Evolutionary conservation across 1,140 invertebrate genomes (phyloP), one percentile per base, ranked within the genome.

Genomic region (Drosophila kepulauana): DNA sequence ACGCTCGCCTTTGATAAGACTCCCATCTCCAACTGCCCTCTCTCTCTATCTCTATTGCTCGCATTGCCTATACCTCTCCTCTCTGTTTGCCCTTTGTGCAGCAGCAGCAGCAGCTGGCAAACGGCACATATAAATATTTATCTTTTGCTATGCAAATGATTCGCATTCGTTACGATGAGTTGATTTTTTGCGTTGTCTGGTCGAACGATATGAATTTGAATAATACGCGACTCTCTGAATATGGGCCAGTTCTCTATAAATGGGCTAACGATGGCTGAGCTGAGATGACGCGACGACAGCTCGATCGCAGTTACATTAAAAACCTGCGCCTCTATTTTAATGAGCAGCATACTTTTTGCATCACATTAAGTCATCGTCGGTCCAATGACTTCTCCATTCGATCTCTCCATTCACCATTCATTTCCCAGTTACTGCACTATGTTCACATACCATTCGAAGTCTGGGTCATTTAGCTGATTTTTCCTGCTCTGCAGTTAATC

Each of bases 221-320:
- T 49, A 52, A 38, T 48, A 5, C 35, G 30, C 20, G 20, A 25
- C 20, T 25, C 20, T 58, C 49, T 46, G 16, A 51, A 66, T 45
- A 30, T 67, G 79, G 56, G 63, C 33, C 65, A 82, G 28, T 46
- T 56, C 68, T 59, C 51, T 54, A 62, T 35, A 79, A 71, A 62
- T 77, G 71, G 77, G 72, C 66, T 80, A 84, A 85, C 78, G 81
- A 85, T 38, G 68, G 33, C 66, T 67, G 6, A 8, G 35, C 35
- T 38, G 0, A 8, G 35, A 7, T 38, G 38, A 51, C 30, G 38
- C 49, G 15, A 33, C 45, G 25, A 46, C 57, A 33, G 7, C 30
- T 28, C 2, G 49, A 59, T 52, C 64, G 46, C 48, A 62, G 48
- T 45, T 63, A 56, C 28, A 52, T 3, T 8, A 58, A 57, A 20